Percentiles rank a stretch among this genome's conserved stretches.
phyloP scores from a whole-genome alignment of 2,797 vertebrate species.

The Benthosema pterotum region DNA sequence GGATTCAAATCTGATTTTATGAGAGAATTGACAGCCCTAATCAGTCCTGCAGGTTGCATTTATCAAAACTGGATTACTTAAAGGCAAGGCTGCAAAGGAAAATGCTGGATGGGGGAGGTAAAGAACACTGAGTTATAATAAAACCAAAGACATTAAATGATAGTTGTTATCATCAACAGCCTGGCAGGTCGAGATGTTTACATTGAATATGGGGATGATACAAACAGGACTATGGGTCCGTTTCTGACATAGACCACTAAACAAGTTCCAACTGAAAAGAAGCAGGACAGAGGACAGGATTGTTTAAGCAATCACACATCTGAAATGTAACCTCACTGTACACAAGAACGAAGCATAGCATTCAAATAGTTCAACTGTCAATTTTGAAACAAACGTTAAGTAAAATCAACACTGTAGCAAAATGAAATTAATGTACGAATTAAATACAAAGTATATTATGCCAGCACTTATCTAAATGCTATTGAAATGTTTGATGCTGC shows the following conservation, averaged over 20 bases:
- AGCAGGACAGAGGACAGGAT: slow-evolving; percentile 55
- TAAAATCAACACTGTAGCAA: neutral
- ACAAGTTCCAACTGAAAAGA: slow-evolving; percentile 73
- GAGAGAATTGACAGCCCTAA: neutral
- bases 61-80: slow-evolving; percentile 35
- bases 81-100: slow-evolving; percentile 33
- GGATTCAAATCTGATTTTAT: neutral
- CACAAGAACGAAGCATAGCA: slow-evolving; percentile 5
- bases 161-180: slow-evolving; percentile 23
- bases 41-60: slow-evolving; percentile 25
- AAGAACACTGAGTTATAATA: slow-evolving; percentile 34
- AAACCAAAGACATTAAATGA: slow-evolving; percentile 19
- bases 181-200: slow-evolving; percentile 49
- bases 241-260: slow-evolving; percentile 72
- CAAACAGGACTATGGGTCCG: slow-evolving; percentile 65
- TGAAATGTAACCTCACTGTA: neutral
- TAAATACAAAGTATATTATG: neutral
- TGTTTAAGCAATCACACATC: slow-evolving; percentile 37
- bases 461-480: neutral
- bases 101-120: neutral
- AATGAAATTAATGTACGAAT: neutral
- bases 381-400: neutral
- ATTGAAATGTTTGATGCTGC: neutral
- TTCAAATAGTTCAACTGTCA: neutral
- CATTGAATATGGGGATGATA: slow-evolving; percentile 76